Base-by-base conservation (phyloP, 2,888 invertebrate genomes). In the Prosopocoilus inquinatus region DNA sequence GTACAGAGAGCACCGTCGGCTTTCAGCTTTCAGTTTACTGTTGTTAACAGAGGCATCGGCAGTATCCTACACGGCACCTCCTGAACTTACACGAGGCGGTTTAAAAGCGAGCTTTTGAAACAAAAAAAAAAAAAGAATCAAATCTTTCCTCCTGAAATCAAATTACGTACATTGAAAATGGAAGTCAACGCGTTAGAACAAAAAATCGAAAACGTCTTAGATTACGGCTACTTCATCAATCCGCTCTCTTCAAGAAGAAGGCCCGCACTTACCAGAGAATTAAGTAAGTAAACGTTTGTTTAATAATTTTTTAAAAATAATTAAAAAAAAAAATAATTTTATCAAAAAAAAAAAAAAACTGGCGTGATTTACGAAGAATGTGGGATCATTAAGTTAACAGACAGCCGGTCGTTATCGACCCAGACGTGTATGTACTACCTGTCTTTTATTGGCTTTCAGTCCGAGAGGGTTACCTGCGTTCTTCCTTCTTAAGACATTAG, bases 211-310 rank as follows among this genome's bases (percentile, higher is more conserved):
- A 53, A 46, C 13, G 43, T 50, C 33, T 38, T 55, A 63, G 79
- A 82, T 68, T 82, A 81, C 60, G 73, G 72, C 13, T 67, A 77
- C 55, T 82, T 82, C 60, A 75, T 78, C 60, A 80, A 78, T 43
- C 74, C 78, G 5, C 70, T 76, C 47, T 75, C 81, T 2, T 77
- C 78, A 32, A 72, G 79, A 62, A 76, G 82, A 63, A 64, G 79
- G 63, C 77, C 81, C 1, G 79, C 79, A 0, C 72, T 80, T 8
- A 81, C 81, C 1, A 74, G 82, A 64, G 82, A 81, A 73, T 66
- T 82, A 54, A 81, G 82, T 82, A 72, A 80, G 80, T 72, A 28
- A 28, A n/a, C n/a, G n/a, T n/a, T n/a, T n/a, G n/a, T n/a, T n/a
- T n/a, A 34, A 8, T n/a, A 34, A 34, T 34, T 8, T 34, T 34